Percentiles rank a stretch among this genome's conserved stretches.
Conservation (phyloP, 2,113 vertebrate species). For the Pogonocichla stellata region DNA sequence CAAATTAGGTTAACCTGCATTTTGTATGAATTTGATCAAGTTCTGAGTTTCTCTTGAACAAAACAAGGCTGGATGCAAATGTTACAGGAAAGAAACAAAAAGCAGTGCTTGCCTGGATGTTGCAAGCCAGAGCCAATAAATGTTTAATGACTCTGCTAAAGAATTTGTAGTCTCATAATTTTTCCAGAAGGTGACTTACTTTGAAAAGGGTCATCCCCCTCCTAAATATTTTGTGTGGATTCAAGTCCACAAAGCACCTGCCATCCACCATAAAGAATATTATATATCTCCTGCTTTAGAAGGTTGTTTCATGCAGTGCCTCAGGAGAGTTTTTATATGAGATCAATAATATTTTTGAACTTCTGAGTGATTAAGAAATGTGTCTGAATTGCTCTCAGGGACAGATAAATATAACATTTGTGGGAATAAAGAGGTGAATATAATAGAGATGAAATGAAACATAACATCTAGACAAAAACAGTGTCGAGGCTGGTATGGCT, state of each 20-base stretch:
- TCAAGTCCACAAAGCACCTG: background rate
- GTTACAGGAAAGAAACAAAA: background rate
- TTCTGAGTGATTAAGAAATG: conserved; percentile 6
- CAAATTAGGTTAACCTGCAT: background rate
- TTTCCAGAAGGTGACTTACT: background rate
- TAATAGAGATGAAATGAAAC: background rate
- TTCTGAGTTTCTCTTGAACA: background rate
- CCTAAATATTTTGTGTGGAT: background rate
- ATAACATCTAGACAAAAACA: background rate
- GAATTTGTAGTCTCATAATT: background rate
- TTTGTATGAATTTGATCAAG: background rate
- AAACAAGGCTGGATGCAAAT: background rate
- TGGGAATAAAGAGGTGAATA: background rate
- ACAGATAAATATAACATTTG: conserved; percentile 9
- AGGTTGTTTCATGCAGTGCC: background rate
- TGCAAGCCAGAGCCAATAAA: background rate
- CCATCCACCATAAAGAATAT: background rate
- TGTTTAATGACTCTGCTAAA: background rate
- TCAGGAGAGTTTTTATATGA: background rate
- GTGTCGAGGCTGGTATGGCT: background rate
- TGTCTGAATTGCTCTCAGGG: background rate
- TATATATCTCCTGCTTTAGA: conserved; percentile 5
- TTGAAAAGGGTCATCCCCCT: background rate
- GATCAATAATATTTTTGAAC: conserved; percentile 6
- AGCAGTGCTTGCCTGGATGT: background rate